Evolutionary conservation across 2,113 vertebrate species (phyloP).

Genomic region (Strix uralensis): DNA sequence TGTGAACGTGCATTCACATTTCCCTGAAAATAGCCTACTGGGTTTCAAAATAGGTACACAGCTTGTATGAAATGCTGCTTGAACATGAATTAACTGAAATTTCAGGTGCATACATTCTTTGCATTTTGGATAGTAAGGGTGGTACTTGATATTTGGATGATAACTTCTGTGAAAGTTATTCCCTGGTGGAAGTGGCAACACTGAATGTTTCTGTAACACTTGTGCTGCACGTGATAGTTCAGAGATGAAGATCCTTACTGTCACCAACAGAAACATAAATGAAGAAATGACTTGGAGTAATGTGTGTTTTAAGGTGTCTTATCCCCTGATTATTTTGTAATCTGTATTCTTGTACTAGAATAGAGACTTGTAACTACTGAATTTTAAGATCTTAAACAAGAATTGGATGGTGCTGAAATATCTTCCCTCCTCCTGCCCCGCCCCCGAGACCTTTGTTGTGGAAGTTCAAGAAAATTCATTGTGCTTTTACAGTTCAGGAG

Average conservation of each 20-base stretch:
- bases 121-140: neutral
- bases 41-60: neutral
- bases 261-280: neutral
- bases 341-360: neutral
- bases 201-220: neutral
- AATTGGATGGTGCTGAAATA: neutral
- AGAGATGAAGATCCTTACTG: neutral
- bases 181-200: neutral
- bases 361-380: neutral
- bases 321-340: neutral
- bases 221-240: neutral
- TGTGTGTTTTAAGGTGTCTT: neutral
- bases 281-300: neutral
- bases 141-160: neutral
- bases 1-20: rapidly evolving
- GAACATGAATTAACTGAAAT: neutral
- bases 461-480: neutral
- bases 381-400: neutral
- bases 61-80: neutral
- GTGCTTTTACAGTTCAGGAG: neutral
- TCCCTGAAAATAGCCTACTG: neutral
- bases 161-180: neutral
- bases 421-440: too few relatives aligned
- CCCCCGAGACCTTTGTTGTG: neutral
- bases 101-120: neutral